Percentiles rank a stretch among this genome's conserved stretches.
phyloP scores from a whole-genome alignment of 2,113 vertebrate genomes.

The Corythoichthys intestinalis region DNA sequence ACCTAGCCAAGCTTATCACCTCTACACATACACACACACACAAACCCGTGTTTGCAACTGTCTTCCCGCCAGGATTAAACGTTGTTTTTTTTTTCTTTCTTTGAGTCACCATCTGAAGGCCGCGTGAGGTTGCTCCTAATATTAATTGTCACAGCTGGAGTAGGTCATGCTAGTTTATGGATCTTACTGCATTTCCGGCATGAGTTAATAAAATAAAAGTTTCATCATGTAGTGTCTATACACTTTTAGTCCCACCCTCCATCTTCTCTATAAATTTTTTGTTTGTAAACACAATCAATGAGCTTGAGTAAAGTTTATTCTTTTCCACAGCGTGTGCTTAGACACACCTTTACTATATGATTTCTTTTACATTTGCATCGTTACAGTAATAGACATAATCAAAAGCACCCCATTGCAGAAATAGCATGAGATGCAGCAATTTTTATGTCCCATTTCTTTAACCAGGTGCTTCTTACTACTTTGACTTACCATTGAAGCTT shows the following conservation, averaged over 20 bases:
- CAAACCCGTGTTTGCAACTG: conserved; percentile 36
- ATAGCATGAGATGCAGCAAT: not conserved
- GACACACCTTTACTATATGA: not conserved
- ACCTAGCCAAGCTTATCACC: conserved; percentile 46
- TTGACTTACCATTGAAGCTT: conserved; percentile 48
- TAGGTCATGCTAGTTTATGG: conserved; percentile 8
- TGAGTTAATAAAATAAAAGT: conserved; percentile 43
- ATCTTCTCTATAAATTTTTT: not conserved
- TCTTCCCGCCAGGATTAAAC: conserved; percentile 31
- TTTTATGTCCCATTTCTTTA: conserved; percentile 16
- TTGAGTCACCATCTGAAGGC: conserved; percentile 54
- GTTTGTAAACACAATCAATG: not conserved
- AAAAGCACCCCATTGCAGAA: not conserved
- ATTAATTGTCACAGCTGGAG: conserved; percentile 47
- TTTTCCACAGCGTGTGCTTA: not conserved
- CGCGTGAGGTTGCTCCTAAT: conserved; percentile 57
- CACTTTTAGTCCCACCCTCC: too few species aligned
- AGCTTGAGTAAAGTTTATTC: not conserved
- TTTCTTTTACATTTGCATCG: not conserved
- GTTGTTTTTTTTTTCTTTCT: conserved; percentile 21
- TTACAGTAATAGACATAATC: not conserved
- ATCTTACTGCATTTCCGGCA: conserved; percentile 22
- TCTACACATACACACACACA: conserved; percentile 9
- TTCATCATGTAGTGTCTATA: not conserved
- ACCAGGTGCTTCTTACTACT: conserved; percentile 21